phyloP scores from a whole-genome alignment of 2,888 invertebrate genomes.

The Drosophila robusta region DNA sequence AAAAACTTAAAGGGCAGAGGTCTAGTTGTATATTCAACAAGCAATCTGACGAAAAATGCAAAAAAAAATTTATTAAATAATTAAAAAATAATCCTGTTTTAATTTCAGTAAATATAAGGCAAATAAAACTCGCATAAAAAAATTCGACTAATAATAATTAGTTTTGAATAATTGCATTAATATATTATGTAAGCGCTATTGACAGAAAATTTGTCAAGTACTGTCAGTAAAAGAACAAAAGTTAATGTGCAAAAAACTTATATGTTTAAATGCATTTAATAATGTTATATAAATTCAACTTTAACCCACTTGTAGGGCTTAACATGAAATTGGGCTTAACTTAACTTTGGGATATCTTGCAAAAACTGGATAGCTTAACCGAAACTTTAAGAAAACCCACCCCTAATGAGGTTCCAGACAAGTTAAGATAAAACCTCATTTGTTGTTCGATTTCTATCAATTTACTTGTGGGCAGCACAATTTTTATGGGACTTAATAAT shows the following conservation, averaged over 20 bases:
- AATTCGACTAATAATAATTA: background rate
- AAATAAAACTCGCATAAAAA: conserved; percentile 3
- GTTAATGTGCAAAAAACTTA: no score
- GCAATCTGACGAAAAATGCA: background rate
- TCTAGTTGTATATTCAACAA: background rate
- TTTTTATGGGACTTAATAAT: conserved; percentile 46
- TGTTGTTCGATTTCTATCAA: conserved; percentile 21
- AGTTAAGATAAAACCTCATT: background rate
- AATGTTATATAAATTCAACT: no score
- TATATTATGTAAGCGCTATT: no score
- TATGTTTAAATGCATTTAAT: no score
- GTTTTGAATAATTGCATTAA: background rate
- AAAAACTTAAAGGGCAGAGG: background rate
- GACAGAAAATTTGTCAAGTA: no score
- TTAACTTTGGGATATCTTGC: background rate
- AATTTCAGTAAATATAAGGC: no score
- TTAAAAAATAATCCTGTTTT: no score
- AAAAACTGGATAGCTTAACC: background rate
- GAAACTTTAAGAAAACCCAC: background rate
- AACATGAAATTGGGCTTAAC: no score
- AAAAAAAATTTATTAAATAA: no score
- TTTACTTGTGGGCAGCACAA: conserved; percentile 16
- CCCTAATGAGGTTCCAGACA: background rate
- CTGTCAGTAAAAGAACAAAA: no score
- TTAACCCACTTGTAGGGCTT: background rate